Conservation (phyloP, 2,888 invertebrate species). For the Papilio demoleus region DNA sequence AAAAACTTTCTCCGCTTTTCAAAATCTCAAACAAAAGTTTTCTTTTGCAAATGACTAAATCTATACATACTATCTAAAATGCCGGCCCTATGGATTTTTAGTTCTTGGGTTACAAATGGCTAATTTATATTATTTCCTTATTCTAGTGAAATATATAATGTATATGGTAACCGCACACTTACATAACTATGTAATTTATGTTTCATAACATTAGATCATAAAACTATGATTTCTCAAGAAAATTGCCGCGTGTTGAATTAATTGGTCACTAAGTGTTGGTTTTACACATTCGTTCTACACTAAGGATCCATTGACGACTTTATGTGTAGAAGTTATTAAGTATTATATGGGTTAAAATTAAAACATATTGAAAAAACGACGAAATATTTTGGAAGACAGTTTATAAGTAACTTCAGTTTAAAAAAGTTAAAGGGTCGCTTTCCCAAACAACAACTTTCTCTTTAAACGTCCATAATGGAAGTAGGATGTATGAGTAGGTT, state of each 20-base stretch:
- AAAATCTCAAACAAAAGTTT: too few relatives aligned
- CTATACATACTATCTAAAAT: too few relatives aligned
- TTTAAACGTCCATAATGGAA: conserved; percentile 22
- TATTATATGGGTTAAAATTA: too few relatives aligned
- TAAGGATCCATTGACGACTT: not conserved
- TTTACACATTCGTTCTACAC: too few relatives aligned
- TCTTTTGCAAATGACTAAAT: too few relatives aligned
- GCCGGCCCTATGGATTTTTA: not conserved
- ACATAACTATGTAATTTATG: not conserved
- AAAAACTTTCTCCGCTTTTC: too few relatives aligned
- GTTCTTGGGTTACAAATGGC: too few relatives aligned
- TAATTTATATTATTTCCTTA: not conserved
- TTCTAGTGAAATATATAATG: not conserved
- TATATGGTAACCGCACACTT: not conserved
- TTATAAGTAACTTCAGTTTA: not conserved
- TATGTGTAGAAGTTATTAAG: not conserved
- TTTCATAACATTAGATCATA: not conserved
- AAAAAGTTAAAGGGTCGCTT: not conserved
- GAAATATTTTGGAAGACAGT: not conserved
- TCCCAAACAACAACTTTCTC: conserved; percentile 27
- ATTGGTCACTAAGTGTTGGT: not conserved
- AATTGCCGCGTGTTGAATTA: not conserved
- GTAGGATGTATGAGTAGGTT: conserved; percentile 1
- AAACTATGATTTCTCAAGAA: not conserved
- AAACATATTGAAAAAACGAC: not conserved